phyloP scores from a whole-genome alignment of 2,888 invertebrate genomes.

The Pecten maximus region DNA sequence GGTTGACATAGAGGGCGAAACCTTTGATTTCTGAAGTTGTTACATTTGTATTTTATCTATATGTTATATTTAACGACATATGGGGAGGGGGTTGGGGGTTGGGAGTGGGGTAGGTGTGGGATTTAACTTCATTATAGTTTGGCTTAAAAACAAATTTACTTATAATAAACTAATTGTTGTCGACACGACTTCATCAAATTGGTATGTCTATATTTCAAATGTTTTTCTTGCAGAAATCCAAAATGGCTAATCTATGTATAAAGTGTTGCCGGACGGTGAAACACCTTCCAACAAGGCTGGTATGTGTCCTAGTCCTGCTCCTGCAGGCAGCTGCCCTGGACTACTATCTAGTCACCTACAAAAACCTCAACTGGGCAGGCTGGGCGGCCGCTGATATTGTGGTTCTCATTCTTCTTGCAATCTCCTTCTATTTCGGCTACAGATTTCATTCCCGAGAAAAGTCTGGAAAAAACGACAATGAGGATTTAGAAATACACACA shows the following conservation, averaged over 20 bases:
- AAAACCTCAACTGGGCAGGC: slow-evolving; percentile 79
- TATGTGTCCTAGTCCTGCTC: slow-evolving; percentile 67
- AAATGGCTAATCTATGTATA: slow-evolving; percentile 44
- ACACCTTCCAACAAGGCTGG: slow-evolving; percentile 66
- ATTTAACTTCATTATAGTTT: too few species aligned
- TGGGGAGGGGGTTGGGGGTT: too few species aligned
- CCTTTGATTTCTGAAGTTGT: too few species aligned
- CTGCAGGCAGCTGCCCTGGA: slow-evolving; percentile 83
- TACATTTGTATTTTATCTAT: too few species aligned
- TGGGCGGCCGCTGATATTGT: slow-evolving; percentile 83
- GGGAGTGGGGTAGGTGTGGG: too few species aligned
- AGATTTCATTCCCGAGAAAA: slow-evolving; percentile 51
- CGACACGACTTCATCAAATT: too few species aligned
- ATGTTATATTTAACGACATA: too few species aligned
- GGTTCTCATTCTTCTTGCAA: slow-evolving; percentile 80
- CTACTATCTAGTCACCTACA: slow-evolving; percentile 82
- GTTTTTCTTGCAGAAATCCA: background rate
- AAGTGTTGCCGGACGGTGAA: slow-evolving; percentile 53
- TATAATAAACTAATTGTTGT: too few species aligned
- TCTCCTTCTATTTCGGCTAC: slow-evolving; percentile 57
- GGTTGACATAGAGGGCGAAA: too few species aligned
- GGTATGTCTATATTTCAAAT: background rate
- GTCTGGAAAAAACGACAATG: background rate
- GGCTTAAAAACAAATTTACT: too few species aligned
- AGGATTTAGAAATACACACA: slow-evolving; percentile 54